A percentile compares a stretch with the other conserved stretches of the same genome.
Evolutionary conservation across 1,140 invertebrate species (phyloP).

Genomic region (Hypsibius dujardini): DNA sequence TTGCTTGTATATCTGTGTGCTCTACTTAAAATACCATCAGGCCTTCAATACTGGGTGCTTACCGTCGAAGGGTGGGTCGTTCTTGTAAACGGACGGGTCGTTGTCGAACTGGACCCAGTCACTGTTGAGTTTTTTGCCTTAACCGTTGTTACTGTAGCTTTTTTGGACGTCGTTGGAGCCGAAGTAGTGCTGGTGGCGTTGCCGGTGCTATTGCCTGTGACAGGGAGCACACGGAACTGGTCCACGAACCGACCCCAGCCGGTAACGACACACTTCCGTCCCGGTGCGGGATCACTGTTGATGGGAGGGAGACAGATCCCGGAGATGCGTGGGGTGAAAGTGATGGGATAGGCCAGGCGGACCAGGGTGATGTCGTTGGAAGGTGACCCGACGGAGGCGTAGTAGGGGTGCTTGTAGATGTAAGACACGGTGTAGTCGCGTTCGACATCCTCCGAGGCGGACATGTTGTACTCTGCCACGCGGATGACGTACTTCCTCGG

Average conservation of each 20-base stretch:
- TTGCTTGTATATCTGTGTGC: too few species aligned
- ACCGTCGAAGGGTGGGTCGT: too few species aligned
- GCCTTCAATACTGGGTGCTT: too few species aligned
- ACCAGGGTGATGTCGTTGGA: not conserved
- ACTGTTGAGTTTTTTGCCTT: too few species aligned
- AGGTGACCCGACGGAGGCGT: not conserved
- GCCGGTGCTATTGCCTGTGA: not conserved
- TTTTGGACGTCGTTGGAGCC: not conserved
- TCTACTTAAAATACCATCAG: too few species aligned
- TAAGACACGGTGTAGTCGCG: not conserved
- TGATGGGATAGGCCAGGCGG: not conserved
- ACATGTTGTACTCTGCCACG: conserved; percentile 14
- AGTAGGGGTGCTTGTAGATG: not conserved
- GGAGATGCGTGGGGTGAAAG: not conserved
- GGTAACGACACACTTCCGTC: conserved; percentile 2
- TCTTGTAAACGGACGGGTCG: too few species aligned
- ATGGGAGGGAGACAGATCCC: not conserved
- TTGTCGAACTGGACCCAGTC: too few species aligned
- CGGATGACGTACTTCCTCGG: not conserved
- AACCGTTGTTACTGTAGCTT: not conserved
- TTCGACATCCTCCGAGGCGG: not conserved
- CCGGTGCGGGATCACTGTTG: not conserved
- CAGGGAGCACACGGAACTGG: not conserved
- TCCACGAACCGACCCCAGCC: conserved; percentile 12
- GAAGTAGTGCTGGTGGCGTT: not conserved